Percentiles rank a stretch among this genome's conserved stretches.
Evolutionary conservation across 2,888 invertebrate genomes (phyloP).

Genomic region (Helleia helle): DNA sequence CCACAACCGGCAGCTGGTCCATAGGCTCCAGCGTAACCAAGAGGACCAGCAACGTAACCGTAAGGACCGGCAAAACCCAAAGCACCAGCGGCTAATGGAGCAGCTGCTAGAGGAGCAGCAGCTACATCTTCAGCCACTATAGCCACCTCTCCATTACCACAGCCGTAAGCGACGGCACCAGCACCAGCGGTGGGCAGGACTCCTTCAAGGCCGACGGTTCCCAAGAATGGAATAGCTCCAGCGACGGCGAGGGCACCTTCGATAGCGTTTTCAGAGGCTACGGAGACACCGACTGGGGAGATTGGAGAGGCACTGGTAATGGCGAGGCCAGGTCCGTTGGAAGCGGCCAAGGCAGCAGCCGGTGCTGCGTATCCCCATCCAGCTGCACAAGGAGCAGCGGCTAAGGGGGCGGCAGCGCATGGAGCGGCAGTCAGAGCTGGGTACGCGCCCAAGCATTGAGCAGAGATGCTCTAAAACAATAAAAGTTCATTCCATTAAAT

Average conservation of each 20-base stretch:
- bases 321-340: no score
- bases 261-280: slow-evolving; percentile 20
- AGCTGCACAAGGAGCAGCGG: slow-evolving; percentile 7
- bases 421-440: slow-evolving; percentile 1
- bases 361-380: slow-evolving; percentile 15
- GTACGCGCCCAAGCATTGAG: neutral
- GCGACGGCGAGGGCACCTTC: neutral
- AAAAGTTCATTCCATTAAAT: neutral
- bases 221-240: slow-evolving; percentile 26
- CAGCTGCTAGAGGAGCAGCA: slow-evolving; percentile 17
- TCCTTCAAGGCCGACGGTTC: no score
- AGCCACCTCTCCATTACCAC: slow-evolving; percentile 25
- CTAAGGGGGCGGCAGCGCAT: slow-evolving; percentile 14
- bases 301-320: slow-evolving; percentile 30
- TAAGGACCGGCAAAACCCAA: slow-evolving; percentile 12
- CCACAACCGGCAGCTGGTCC: slow-evolving; percentile 20
- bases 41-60: slow-evolving; percentile 15
- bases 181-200: no score
- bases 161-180: slow-evolving; percentile 24
- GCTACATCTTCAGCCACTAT: slow-evolving; percentile 23
- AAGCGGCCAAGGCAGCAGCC: slow-evolving; percentile 13
- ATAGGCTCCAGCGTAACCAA: no score
- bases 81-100: slow-evolving; percentile 17
- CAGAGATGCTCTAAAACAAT: neutral
- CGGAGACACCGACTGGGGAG: slow-evolving; percentile 27